phyloP scores from a whole-genome alignment of 2,113 vertebrate species.

The Vicugna pacos region DNA sequence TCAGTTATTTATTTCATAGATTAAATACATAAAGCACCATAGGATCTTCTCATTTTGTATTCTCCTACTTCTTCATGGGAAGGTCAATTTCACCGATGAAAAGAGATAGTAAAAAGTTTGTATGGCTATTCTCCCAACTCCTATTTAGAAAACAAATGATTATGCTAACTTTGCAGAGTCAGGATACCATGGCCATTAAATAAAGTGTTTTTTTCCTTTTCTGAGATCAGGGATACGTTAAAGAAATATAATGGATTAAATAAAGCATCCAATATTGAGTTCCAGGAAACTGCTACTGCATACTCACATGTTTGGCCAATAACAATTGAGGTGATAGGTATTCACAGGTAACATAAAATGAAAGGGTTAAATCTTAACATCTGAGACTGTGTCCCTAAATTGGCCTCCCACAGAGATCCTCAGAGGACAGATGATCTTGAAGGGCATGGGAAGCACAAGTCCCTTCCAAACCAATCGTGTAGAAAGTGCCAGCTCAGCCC shows the following conservation, averaged over 20 bases:
- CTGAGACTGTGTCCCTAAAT: background rate
- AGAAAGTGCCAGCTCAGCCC: background rate
- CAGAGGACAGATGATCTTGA: background rate
- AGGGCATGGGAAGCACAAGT: background rate
- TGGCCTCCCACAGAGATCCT: background rate
- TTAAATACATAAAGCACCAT: too few species aligned
- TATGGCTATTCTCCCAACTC: too few species aligned
- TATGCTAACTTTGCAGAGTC: too few species aligned
- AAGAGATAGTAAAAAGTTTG: too few species aligned
- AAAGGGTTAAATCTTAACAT: background rate
- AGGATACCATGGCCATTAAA: too few species aligned
- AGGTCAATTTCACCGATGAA: too few species aligned
- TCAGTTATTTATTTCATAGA: too few species aligned
- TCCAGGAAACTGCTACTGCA: background rate
- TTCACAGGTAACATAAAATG: background rate
- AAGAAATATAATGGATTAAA: conserved; percentile 12
- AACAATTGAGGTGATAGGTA: background rate
- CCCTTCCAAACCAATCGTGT: background rate
- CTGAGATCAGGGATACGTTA: background rate
- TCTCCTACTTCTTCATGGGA: too few species aligned
- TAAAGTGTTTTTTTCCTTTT: background rate
- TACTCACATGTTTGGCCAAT: background rate
- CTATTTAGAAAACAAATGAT: too few species aligned
- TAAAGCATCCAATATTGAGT: background rate
- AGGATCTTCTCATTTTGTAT: too few species aligned